phyloP scores from a whole-genome alignment of 2,888 invertebrate species.

The Chrysodeixis includens region DNA sequence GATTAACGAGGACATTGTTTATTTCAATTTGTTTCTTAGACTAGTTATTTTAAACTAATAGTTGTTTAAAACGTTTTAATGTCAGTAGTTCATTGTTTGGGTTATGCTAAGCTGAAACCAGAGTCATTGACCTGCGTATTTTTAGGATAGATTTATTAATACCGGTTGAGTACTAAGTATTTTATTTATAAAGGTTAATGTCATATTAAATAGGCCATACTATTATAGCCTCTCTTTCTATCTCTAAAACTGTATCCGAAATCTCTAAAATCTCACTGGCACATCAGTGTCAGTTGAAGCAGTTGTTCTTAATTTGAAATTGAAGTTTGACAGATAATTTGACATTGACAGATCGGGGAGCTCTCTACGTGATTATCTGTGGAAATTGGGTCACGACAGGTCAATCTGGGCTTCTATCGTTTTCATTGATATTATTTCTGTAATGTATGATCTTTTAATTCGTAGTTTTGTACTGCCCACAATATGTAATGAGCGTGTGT shows the following conservation, averaged over 20 bases:
- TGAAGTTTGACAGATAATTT: background rate
- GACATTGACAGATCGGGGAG: slow-evolving; percentile 4
- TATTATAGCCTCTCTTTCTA: background rate
- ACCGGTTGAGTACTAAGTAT: background rate
- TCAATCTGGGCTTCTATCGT: background rate
- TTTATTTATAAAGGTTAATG: background rate
- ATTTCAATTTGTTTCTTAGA: slow-evolving; percentile 54
- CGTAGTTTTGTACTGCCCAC: slow-evolving; percentile 27
- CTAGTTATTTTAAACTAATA: slow-evolving; percentile 23
- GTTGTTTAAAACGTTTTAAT: slow-evolving; percentile 10
- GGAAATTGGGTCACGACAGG: slow-evolving; percentile 2
- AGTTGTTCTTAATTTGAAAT: background rate
- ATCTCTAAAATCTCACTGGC: background rate
- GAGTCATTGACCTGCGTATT: background rate
- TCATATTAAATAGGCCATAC: background rate
- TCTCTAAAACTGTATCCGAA: background rate
- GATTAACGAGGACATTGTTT: slow-evolving; percentile 63
- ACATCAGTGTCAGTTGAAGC: background rate
- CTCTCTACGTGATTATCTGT: slow-evolving; percentile 1
- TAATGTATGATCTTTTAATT: background rate
- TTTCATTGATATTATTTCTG: background rate
- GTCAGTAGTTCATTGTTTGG: background rate
- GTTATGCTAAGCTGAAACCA: background rate
- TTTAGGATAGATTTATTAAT: background rate
- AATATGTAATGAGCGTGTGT: slow-evolving; percentile 59